Evolutionary conservation across 2,888 invertebrate species (phyloP).

Genomic region (Bugulina stolonifera): DNA sequence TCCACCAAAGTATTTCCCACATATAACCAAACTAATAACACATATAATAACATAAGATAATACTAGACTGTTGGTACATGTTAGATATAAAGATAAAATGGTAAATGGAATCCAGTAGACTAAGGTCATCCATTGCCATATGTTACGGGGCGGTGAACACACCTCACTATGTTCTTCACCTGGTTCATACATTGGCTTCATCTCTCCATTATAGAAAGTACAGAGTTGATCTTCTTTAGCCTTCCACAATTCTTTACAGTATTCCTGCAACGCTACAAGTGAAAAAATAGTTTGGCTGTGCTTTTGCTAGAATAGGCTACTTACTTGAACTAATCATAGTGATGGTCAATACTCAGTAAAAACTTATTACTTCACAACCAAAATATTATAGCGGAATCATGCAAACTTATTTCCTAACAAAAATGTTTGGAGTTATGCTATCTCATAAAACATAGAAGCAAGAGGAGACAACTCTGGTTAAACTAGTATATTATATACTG

Average conservation of each 20-base stretch:
- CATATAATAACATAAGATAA: not conserved
- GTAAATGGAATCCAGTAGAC: not conserved
- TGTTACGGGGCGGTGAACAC: not conserved
- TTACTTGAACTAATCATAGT: too few relatives aligned
- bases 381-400: too few relatives aligned
- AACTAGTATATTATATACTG: too few relatives aligned
- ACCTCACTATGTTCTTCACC: not conserved
- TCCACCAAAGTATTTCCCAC: not conserved
- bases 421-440: too few relatives aligned
- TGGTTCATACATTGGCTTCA: constrained; percentile 28
- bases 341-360: too few relatives aligned
- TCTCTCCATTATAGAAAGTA: constrained; percentile 33
- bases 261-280: not conserved
- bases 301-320: too few relatives aligned
- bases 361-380: too few relatives aligned
- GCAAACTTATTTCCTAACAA: too few relatives aligned
- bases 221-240: constrained; percentile 50
- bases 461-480: too few relatives aligned
- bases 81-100: not conserved
- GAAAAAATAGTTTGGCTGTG: too few relatives aligned
- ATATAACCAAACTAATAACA: not conserved
- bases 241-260: constrained; percentile 41
- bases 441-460: too few relatives aligned
- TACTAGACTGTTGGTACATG: not conserved
- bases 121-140: not conserved